Conservation (phyloP, 2,113 vertebrate species). For the Garra rufa region DNA sequence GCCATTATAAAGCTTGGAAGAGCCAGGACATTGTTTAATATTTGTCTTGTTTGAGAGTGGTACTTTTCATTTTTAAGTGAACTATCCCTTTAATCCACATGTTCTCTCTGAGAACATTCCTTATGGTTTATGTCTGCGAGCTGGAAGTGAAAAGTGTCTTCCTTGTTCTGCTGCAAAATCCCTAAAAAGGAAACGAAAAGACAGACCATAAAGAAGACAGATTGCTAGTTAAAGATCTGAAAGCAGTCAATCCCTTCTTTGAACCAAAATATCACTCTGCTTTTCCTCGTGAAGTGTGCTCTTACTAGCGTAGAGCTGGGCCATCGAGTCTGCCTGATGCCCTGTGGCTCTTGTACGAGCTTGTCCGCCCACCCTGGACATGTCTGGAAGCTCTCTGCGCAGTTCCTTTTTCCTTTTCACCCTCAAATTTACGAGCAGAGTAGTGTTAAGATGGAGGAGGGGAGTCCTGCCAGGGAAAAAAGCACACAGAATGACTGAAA, state of each 20-base stretch:
- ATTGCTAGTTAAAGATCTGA: not conserved
- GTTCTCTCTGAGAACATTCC: not conserved
- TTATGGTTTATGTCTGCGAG: not conserved
- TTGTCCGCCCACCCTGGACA: conserved; percentile 35
- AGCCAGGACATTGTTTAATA: no score
- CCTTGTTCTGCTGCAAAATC: conserved; percentile 5
- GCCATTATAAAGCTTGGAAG: no score
- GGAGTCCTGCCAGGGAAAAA: conserved; percentile 6
- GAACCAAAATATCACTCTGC: not conserved
- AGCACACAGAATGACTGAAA: not conserved
- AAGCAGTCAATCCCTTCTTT: not conserved
- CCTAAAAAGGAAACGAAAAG: not conserved
- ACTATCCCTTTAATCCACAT: not conserved
- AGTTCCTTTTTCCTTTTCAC: conserved; percentile 17
- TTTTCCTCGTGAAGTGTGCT: not conserved
- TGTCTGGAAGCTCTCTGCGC: not conserved
- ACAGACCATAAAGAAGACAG: conserved; percentile 12
- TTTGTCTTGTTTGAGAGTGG: no score
- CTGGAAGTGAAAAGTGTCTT: not conserved
- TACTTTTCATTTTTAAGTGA: no score
- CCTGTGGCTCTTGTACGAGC: conserved; percentile 28
- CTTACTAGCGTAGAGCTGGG: not conserved
- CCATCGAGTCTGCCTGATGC: not conserved
- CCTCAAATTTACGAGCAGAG: conserved; percentile 14
- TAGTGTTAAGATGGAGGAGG: conserved; percentile 33